A percentile compares a stretch with the other conserved stretches of the same genome.
phyloP scores from a whole-genome alignment of 2,113 vertebrate species.

The Cacatua alba region DNA sequence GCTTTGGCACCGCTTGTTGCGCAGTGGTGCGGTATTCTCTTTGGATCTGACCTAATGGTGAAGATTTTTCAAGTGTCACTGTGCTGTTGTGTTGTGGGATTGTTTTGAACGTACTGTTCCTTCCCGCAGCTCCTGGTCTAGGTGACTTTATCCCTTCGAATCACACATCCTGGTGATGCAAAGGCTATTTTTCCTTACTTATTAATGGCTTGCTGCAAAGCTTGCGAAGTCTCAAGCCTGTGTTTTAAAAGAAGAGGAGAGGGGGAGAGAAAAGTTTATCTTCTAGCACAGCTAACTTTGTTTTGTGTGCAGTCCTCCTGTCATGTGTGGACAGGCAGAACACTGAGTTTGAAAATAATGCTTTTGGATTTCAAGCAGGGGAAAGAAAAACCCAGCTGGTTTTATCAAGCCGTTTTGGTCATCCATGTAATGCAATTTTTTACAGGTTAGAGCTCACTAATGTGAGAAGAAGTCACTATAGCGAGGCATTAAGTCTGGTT shows the following conservation, averaged over 20 bases:
- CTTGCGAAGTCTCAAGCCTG: not conserved
- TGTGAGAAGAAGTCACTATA: not conserved
- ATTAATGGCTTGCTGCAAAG: not conserved
- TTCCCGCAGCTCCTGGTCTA: not conserved
- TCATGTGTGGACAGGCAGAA: not conserved
- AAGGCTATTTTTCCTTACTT: not conserved
- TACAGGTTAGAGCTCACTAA: not conserved
- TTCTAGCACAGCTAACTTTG: not conserved
- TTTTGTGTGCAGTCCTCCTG: not conserved
- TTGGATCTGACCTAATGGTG: not conserved
- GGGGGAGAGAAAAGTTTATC: not conserved
- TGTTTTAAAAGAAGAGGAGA: not conserved
- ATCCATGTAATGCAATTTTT: conserved; percentile 3
- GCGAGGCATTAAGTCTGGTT: not conserved
- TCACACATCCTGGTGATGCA: not conserved
- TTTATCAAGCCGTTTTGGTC: conserved; percentile 17
- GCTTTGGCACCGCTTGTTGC: not conserved
- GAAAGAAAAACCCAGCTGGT: not conserved
- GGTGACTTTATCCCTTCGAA: not conserved
- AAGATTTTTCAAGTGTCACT: not conserved
- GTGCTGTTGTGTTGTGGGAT: not conserved
- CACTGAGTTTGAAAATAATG: not conserved
- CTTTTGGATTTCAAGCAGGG: not conserved
- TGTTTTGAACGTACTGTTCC: not conserved
- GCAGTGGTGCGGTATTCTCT: not conserved